phyloP scores from a whole-genome alignment of 1,140 invertebrate species.

The Drosophila burlai region DNA sequence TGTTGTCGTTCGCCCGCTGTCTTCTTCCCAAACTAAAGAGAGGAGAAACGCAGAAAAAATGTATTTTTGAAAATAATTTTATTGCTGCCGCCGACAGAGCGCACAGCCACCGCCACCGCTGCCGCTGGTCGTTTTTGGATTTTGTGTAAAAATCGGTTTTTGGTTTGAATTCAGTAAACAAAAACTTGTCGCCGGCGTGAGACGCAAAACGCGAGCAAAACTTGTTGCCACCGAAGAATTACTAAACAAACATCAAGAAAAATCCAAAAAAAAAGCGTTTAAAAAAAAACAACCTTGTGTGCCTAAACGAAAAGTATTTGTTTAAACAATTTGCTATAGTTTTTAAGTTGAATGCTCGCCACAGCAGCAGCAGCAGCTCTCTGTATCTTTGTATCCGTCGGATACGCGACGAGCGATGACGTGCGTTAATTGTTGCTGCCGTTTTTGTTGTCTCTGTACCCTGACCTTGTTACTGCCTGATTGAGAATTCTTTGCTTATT shows the following conservation, averaged over 20 bases:
- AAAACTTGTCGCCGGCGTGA: constrained; percentile 84
- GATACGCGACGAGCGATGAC: constrained; percentile 57
- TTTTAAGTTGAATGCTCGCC: constrained; percentile 70
- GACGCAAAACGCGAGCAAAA: constrained; percentile 63
- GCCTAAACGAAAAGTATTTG: constrained; percentile 55
- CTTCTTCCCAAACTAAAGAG: constrained; percentile 30
- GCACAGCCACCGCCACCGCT: constrained; percentile 32
- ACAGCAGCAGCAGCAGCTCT: constrained; percentile 18
- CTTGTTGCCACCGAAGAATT: constrained; percentile 18
- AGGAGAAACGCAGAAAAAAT: constrained; percentile 45
- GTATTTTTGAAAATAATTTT: constrained; percentile 80
- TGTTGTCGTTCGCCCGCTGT: constrained; percentile 17
- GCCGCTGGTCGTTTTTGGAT: constrained; percentile 62
- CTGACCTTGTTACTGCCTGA: constrained; percentile 77
- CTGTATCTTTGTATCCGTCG: constrained; percentile 35
- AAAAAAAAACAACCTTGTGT: constrained; percentile 26
- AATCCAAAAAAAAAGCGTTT: background rate
- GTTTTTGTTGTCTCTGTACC: constrained; percentile 45
- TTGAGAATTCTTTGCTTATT: constrained; percentile 53
- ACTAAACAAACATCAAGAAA: constrained; percentile 32
- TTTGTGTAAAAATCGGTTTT: constrained; percentile 80
- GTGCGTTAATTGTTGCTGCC: constrained; percentile 57
- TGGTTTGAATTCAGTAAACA: constrained; percentile 84
- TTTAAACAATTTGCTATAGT: constrained; percentile 75
- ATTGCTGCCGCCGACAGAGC: constrained; percentile 51